Evolutionary conservation across 2,797 vertebrate genomes (phyloP).

Genomic region (Anguilla marmorata): DNA sequence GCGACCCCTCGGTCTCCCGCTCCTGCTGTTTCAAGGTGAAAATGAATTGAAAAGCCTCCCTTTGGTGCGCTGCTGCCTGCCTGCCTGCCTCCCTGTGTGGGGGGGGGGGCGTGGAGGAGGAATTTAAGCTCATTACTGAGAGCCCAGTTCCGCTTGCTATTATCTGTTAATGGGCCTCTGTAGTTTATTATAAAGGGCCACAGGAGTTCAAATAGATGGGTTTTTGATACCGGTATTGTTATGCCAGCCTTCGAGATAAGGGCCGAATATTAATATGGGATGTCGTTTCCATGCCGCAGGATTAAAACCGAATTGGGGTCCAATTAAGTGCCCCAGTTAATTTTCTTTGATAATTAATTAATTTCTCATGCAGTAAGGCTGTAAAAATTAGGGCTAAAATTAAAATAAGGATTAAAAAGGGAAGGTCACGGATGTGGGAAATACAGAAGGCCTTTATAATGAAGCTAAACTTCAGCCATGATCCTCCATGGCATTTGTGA

Average conservation of each 20-base stretch:
- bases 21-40: slow-evolving; percentile 48
- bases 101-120: slow-evolving; percentile 44
- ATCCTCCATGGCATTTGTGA: background rate
- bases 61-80: slow-evolving; percentile 39
- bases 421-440: background rate
- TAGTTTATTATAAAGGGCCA: slow-evolving; percentile 32
- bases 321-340: slow-evolving; percentile 15
- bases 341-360: slow-evolving; percentile 25
- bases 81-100: slow-evolving; percentile 26
- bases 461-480: background rate
- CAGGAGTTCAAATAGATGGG: slow-evolving; percentile 35
- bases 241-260: slow-evolving; percentile 36
- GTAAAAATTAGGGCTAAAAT: background rate
- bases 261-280: background rate
- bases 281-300: background rate
- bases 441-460: background rate
- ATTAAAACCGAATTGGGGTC: background rate
- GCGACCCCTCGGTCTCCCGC: background rate
- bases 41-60: slow-evolving; percentile 52
- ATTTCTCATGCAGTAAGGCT: background rate
- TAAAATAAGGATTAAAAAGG: background rate
- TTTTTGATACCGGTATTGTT: slow-evolving; percentile 43
- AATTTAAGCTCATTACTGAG: slow-evolving; percentile 42
- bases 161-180: slow-evolving; percentile 48
- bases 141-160: slow-evolving; percentile 40